These are phyloP conservation scores for Margaritifera margaritifera DNA, from an alignment of 2,888 invertebrate genomes.

Conservation along the genomic window DNA sequence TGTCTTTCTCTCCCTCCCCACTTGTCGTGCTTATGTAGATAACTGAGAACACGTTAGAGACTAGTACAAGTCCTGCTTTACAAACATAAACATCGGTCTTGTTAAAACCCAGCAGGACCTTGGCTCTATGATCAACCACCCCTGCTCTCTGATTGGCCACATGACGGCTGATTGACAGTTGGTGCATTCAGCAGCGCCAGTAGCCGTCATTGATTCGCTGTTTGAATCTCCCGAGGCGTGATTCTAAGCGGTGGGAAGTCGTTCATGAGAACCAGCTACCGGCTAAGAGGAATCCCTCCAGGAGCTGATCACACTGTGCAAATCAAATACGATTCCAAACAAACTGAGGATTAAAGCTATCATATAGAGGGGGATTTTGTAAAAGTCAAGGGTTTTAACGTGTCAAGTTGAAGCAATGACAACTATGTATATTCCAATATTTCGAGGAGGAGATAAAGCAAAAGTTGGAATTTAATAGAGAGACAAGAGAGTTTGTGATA, in stretches of 20 bases:
- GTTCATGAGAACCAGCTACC: too few relatives aligned
- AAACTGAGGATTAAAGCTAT: too few relatives aligned
- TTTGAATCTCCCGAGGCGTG: constrained; percentile 26
- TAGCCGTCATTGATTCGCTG: constrained; percentile 37
- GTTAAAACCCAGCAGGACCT: constrained; percentile 42
- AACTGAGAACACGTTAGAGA: constrained; percentile 36
- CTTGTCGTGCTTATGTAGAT: constrained; percentile 7
- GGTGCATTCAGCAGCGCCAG: constrained; percentile 36
- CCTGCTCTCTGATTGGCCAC: constrained; percentile 41
- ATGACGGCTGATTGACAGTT: constrained; percentile 41
- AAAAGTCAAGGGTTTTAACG: too few relatives aligned
- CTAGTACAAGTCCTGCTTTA: constrained; percentile 35
- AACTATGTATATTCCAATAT: too few relatives aligned
- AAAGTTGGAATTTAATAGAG: too few relatives aligned
- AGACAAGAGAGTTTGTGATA: too few relatives aligned
- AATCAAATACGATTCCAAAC: too few relatives aligned
- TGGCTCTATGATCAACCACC: constrained; percentile 31
- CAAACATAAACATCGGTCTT: constrained; percentile 43
- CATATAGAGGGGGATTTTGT: too few relatives aligned
- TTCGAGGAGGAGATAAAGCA: too few relatives aligned
- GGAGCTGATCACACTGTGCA: too few relatives aligned
- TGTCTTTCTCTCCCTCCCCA: constrained; percentile 7
- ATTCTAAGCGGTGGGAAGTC: neutral
- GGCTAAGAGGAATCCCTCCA: too few relatives aligned
- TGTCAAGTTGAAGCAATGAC: too few relatives aligned